Percentiles rank a stretch among this genome's conserved stretches.
These are phyloP conservation scores for Phyllostomus discolor DNA, from an alignment of 2,113 vertebrate genomes.

Conservation along the genomic window DNA sequence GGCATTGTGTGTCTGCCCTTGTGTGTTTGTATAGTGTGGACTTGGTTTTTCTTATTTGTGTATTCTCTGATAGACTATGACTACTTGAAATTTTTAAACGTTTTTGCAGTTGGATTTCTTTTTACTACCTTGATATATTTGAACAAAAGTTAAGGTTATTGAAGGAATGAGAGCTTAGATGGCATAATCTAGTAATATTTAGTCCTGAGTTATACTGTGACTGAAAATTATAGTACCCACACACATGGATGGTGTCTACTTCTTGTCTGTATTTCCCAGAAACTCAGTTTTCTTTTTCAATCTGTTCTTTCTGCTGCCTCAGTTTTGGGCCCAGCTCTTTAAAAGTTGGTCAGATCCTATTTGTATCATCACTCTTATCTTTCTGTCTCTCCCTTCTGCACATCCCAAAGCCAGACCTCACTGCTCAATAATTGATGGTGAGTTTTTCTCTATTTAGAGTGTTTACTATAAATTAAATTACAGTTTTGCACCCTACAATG, in stretches of 20 bases:
- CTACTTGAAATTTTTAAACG: neutral
- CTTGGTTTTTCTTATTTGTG: conserved; percentile 29
- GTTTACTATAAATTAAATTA: conserved; percentile 40
- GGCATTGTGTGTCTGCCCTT: neutral
- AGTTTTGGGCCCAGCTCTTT: neutral
- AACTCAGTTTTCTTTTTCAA: conserved; percentile 21
- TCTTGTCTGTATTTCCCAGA: neutral
- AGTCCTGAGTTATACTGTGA: neutral
- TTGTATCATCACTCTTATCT: neutral
- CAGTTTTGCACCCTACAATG: neutral
- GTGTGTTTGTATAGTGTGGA: neutral
- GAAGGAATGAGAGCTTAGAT: conserved; percentile 24
- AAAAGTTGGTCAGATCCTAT: neutral
- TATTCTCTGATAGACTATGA: neutral
- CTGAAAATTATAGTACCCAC: neutral
- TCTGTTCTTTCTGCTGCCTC: conserved; percentile 26
- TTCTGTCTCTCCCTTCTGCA: neutral
- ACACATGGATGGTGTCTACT: neutral
- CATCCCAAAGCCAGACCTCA: neutral
- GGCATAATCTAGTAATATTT: conserved; percentile 20
- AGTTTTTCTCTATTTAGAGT: conserved; percentile 23
- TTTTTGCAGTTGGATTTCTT: neutral
- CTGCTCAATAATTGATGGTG: neutral
- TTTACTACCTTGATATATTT: neutral
- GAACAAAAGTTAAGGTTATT: conserved; percentile 8